Evolutionary conservation across 2,113 vertebrate genomes (phyloP).

Genomic region (Leucosticte australis): DNA sequence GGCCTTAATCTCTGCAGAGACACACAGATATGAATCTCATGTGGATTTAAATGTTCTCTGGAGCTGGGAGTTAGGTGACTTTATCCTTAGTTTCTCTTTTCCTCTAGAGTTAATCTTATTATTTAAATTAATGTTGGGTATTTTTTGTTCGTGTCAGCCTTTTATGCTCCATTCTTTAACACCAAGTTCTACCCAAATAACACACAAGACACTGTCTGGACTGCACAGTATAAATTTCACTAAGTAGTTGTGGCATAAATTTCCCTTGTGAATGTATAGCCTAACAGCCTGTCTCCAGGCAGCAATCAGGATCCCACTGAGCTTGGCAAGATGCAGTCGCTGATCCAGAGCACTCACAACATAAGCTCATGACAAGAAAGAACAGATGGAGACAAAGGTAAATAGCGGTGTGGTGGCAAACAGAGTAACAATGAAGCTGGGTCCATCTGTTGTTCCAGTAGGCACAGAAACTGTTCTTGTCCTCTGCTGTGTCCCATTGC

Average conservation of each 20-base stretch:
- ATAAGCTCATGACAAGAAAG: constrained; percentile 43
- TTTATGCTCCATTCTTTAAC: not conserved
- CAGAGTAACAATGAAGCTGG: constrained; percentile 1
- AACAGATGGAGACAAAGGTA: constrained; percentile 60
- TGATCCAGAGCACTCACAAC: constrained; percentile 42
- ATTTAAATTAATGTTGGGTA: not conserved
- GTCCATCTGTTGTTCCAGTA: constrained; percentile 47
- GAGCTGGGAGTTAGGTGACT: not conserved
- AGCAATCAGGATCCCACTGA: constrained; percentile 27
- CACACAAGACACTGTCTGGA: not conserved
- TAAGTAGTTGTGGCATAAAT: not conserved
- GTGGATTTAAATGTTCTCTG: not conserved
- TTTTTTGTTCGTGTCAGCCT: not conserved
- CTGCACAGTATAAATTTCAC: not conserved
- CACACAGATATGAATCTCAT: not conserved
- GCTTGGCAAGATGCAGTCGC: constrained; percentile 19
- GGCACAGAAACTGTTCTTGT: not conserved
- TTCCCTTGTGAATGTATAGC: not conserved
- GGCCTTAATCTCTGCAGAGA: not conserved
- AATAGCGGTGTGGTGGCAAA: constrained; percentile 8
- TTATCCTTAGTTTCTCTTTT: not conserved
- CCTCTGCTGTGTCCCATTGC: not conserved
- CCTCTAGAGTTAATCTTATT: not conserved
- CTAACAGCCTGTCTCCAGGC: constrained; percentile 34
- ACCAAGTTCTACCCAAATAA: not conserved